Conservation (phyloP, 2,113 vertebrate genomes). For the Mustelus asterias region DNA sequence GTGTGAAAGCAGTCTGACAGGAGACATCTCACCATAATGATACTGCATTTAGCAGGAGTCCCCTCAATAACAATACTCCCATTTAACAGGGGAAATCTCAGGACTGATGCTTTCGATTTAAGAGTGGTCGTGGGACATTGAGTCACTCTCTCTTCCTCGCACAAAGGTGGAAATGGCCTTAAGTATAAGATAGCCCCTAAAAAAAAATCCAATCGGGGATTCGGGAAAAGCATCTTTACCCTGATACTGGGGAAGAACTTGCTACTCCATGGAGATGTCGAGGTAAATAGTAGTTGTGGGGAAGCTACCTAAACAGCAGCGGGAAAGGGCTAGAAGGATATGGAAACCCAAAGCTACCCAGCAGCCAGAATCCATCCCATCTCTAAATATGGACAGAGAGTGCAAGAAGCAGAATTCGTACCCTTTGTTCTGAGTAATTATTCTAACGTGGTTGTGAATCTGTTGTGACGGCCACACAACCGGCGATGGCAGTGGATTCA, state of each 20-base stretch:
- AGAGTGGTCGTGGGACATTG: background rate
- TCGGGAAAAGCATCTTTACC: too few species aligned
- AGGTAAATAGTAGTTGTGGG: too few species aligned
- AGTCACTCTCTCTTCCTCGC: background rate
- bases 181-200: too few species aligned
- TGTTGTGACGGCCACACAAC: background rate
- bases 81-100: background rate
- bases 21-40: background rate
- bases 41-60: background rate
- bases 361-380: background rate
- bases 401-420: background rate
- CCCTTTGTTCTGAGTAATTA: background rate
- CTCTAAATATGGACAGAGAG: background rate
- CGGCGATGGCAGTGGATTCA: background rate
- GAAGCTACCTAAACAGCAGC: too few species aligned
- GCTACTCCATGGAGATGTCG: too few species aligned
- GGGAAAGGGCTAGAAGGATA: too few species aligned
- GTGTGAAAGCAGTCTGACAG: background rate
- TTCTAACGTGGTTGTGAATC: background rate
- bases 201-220: too few species aligned
- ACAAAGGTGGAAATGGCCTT: background rate
- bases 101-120: background rate
- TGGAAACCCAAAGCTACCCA: background rate
- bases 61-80: background rate
- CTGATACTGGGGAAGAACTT: too few species aligned